These are phyloP conservation scores for Aspidiotus destructor DNA, from an alignment of 2,888 invertebrate species.

Conservation along the genomic window DNA sequence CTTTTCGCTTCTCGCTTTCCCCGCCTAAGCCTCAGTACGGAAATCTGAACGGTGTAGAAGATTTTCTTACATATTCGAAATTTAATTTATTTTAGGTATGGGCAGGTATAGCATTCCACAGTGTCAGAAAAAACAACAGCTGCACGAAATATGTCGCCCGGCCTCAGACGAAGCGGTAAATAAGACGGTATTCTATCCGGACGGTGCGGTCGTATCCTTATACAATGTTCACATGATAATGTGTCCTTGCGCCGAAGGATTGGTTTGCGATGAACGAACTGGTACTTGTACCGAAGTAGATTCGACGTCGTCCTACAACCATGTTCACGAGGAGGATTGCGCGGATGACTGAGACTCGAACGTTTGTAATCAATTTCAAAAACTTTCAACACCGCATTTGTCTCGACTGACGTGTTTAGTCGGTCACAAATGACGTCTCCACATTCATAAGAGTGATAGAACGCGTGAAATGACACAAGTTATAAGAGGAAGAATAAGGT, in stretches of 20 bases:
- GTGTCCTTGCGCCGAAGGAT: slow-evolving; percentile 34
- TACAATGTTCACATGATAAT: slow-evolving; percentile 27
- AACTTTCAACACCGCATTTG: neutral
- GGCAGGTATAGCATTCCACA: slow-evolving; percentile 35
- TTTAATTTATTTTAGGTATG: slow-evolving; percentile 33
- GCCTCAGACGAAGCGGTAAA: slow-evolving; percentile 28
- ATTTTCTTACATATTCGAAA: no score
- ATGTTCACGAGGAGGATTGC: neutral
- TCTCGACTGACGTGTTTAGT: no score
- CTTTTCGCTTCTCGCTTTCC: no score
- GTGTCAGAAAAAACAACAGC: slow-evolving; percentile 28
- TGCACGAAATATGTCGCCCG: slow-evolving; percentile 34
- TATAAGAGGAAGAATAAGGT: no score
- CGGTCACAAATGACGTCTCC: no score
- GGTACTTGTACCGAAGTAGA: slow-evolving; percentile 28
- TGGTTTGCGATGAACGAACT: slow-evolving; percentile 26
- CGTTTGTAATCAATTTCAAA: neutral
- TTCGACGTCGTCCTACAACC: neutral
- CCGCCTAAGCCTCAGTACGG: no score
- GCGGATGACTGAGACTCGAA: neutral
- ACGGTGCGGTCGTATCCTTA: slow-evolving; percentile 26
- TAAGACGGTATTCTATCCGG: slow-evolving; percentile 34
- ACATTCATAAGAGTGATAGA: no score
- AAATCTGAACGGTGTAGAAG: no score
- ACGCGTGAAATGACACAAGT: no score